Evolutionary conservation across 1,140 invertebrate species (phyloP).

Genomic region (Brachionus paranguensis): DNA sequence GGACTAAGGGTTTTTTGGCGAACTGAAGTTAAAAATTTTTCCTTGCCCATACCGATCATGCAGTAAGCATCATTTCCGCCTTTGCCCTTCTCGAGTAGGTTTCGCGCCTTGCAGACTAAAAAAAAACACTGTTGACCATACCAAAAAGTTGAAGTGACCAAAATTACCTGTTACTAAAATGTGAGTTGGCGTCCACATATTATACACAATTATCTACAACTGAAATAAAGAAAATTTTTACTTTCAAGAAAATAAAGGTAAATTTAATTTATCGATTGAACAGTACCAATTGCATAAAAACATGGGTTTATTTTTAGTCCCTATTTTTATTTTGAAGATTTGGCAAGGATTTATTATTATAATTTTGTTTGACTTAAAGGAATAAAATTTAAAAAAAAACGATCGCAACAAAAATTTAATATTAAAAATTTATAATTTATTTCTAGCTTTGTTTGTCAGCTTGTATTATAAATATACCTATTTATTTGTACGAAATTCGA

Average conservation of each 20-base stretch:
- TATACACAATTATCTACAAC: background rate
- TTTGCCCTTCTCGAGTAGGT: conserved; percentile 34
- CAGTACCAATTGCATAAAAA: background rate
- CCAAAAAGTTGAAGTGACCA: background rate
- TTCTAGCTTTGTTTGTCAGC: background rate
- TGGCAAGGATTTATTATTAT: background rate
- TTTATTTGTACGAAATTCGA: background rate
- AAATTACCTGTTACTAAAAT: conserved; percentile 36
- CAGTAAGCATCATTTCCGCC: conserved; percentile 37
- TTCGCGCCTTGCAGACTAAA: background rate
- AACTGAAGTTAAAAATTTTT: conserved; percentile 40
- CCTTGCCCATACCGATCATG: conserved; percentile 39
- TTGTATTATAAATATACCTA: conserved; percentile 2
- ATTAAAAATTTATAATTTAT: conserved; percentile 5
- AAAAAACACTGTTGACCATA: background rate
- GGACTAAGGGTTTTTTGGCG: background rate
- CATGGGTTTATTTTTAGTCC: background rate
- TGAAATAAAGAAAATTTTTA: background rate
- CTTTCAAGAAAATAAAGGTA: background rate
- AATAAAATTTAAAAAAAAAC: background rate
- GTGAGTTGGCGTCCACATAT: conserved; percentile 37
- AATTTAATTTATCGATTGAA: background rate
- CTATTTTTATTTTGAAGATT: background rate
- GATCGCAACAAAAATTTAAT: background rate
- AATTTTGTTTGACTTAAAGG: background rate